Conservation (phyloP, 2,888 invertebrate species). For the Brachylomia viminalis region DNA sequence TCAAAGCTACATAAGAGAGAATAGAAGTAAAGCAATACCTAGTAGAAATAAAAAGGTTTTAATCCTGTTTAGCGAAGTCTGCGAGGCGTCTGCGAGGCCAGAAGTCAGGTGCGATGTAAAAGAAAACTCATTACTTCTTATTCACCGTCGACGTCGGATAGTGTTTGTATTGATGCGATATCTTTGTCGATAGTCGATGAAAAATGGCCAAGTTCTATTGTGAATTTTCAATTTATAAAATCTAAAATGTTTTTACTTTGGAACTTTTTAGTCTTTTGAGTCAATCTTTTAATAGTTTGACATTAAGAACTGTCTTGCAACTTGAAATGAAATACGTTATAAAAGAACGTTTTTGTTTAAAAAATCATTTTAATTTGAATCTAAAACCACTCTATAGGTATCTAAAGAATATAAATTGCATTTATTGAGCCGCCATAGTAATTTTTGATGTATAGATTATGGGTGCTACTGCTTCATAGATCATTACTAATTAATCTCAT, state of each 20-base stretch:
- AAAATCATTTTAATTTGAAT: neutral
- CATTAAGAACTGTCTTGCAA: neutral
- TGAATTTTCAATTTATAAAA: conserved; percentile 10
- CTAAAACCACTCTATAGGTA: neutral
- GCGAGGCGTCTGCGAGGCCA: conserved; percentile 80
- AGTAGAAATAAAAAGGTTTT: conserved; percentile 82
- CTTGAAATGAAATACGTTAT: neutral
- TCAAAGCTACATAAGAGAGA: conserved; percentile 52
- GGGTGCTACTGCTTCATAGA: too few species aligned
- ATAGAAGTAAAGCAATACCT: conserved; percentile 71
- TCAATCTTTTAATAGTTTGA: too few species aligned
- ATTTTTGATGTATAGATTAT: neutral
- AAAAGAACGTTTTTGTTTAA: neutral
- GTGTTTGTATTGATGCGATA: conserved; percentile 68
- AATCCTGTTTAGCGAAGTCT: conserved; percentile 86
- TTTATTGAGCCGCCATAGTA: neutral
- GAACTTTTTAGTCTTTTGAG: neutral
- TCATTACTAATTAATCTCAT: neutral
- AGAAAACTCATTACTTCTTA: conserved; percentile 90
- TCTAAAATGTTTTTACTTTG: neutral
- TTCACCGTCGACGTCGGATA: conserved; percentile 79
- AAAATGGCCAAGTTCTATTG: conserved; percentile 34
- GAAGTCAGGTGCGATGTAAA: conserved; percentile 87
- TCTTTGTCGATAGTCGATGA: conserved; percentile 73
- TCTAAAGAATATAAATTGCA: neutral